Conservation (phyloP, 2,113 vertebrate genomes). For the Rhea americana region DNA sequence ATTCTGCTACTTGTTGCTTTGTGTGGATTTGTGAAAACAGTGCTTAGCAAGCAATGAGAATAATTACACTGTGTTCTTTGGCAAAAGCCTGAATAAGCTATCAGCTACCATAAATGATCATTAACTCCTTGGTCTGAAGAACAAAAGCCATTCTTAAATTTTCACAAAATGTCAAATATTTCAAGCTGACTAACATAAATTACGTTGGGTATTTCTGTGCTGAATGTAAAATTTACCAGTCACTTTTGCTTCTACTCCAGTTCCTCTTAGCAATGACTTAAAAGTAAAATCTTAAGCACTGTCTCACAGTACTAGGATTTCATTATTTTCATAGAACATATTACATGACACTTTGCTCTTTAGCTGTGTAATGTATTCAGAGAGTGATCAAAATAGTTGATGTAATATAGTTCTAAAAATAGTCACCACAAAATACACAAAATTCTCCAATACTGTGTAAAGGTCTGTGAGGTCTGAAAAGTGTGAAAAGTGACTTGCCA, state of each 20-base stretch:
- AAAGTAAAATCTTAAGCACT: not conserved
- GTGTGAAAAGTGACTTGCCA: not conserved
- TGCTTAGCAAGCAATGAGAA: not conserved
- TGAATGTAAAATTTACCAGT: not conserved
- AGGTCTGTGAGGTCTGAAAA: not conserved
- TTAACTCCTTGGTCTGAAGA: not conserved
- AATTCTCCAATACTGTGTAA: not conserved
- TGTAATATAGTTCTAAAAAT: not conserved
- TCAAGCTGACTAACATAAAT: conserved; percentile 36
- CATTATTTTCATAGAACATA: not conserved
- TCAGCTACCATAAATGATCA: conserved; percentile 4
- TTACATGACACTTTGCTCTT: not conserved
- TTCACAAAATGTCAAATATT: conserved; percentile 13
- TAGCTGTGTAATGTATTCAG: not conserved
- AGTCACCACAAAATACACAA: not conserved
- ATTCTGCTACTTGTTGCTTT: not conserved
- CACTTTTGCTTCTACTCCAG: not conserved
- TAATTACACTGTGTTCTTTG: not conserved
- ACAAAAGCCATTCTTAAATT: not conserved
- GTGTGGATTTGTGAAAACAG: not conserved
- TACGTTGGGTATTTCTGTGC: not conserved
- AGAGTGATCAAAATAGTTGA: not conserved
- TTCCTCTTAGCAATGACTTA: not conserved
- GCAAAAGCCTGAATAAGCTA: conserved; percentile 11
- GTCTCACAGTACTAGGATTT: conserved; percentile 18